Base-by-base conservation (phyloP, 2,888 invertebrate species). In the Zeuzera pyrina region DNA sequence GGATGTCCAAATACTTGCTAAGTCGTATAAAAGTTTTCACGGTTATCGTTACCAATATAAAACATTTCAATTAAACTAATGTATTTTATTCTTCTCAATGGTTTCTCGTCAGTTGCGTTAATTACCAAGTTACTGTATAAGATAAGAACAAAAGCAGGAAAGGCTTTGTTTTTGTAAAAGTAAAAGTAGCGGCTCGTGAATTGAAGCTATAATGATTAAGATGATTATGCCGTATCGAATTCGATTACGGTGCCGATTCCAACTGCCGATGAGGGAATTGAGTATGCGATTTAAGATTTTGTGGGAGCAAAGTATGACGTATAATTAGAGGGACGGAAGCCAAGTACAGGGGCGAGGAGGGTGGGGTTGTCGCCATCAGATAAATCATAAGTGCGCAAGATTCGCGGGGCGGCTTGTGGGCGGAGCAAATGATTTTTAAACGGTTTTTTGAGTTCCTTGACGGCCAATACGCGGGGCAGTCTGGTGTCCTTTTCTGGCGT, bases 391-490 rank as follows among this genome's bases (percentile, higher is more conserved):
- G 79, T 74, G 77, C 68, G 66, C 73, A 62, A 57, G 68, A 72
- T 66, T 62, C 58, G 54, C 60, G 68, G 78, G 79, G 76, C 79
- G 78, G 70, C 64, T 60, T 51, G 65, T 65, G 68, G 81, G 81
- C 73, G 81, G 78, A 54, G 81, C 81, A 67, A 79, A 60, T 72
- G 69, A 77, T 70, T 79, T 79, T 79, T 79, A 79, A 81, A 79
- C 76, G 70, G 76, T 81, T 81, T 81, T 81, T 81, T 79, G 76
- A 77, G 73, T 68, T 65, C 62, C 57, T 53, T 57, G 46, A 55
- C 66, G 67, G 64, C 81, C 81, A 79, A 79, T 77, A 72, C 71
- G 63, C 65, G 67, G 58, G 64, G 65, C 64, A 16, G 68, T 70
- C 67, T 65, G 60, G 54, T 67, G 58, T 72, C 77, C 78, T 73